A percentile compares a stretch with the other conserved stretches of the same genome.
Evolutionary conservation across 2,888 invertebrate species (phyloP).

Genomic region (Autographa gamma): DNA sequence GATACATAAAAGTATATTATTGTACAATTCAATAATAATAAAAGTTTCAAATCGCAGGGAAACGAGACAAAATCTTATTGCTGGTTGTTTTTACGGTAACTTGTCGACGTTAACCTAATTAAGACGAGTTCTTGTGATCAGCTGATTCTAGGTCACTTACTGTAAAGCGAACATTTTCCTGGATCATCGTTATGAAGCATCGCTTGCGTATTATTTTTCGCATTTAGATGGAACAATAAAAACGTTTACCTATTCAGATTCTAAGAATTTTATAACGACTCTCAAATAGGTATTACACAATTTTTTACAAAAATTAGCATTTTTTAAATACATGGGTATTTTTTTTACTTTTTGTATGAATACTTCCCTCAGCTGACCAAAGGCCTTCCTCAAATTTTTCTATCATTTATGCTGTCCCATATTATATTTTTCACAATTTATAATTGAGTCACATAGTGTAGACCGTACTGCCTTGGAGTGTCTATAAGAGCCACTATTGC

Average conservation of each 20-base stretch:
- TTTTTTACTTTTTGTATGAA: neutral
- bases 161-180: constrained; percentile 58
- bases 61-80: constrained; percentile 39
- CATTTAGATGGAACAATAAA: constrained; percentile 24
- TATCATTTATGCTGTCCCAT: neutral
- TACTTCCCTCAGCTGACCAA: neutral
- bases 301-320: too few relatives aligned
- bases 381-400: neutral
- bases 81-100: constrained; percentile 49
- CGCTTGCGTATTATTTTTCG: constrained; percentile 10
- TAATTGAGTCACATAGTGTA: neutral
- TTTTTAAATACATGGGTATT: too few relatives aligned
- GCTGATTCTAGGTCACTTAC: constrained; percentile 59
- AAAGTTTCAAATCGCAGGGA: constrained; percentile 31
- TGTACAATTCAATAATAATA: constrained; percentile 23
- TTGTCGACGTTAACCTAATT: constrained; percentile 52
- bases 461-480: neutral
- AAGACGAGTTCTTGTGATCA: constrained; percentile 58
- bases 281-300: too few relatives aligned
- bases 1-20: constrained; percentile 1
- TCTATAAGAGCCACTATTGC: constrained; percentile 9
- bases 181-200: constrained; percentile 41
- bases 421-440: neutral
- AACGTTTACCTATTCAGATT: constrained; percentile 18
- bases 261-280: neutral